These are phyloP conservation scores for Agapornis roseicollis DNA, from an alignment of 2,113 vertebrate species.

Conservation along the genomic window DNA sequence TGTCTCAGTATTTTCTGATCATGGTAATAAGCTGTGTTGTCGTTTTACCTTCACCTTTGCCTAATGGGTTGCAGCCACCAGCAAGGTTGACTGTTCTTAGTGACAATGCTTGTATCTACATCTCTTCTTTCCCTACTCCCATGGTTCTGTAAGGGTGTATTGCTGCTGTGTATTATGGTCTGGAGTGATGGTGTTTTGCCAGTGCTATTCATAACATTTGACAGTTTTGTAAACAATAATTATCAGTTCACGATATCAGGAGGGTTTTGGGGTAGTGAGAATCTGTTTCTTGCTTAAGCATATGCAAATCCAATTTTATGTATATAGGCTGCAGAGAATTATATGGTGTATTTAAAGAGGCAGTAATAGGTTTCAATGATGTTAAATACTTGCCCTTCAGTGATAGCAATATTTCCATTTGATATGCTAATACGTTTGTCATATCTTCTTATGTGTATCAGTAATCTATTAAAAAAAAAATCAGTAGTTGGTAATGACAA, in stretches of 20 bases:
- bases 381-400: background rate
- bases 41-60: background rate
- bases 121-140: background rate
- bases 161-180: background rate
- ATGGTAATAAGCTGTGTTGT: background rate
- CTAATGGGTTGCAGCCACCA: background rate
- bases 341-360: background rate
- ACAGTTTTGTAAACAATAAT: background rate
- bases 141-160: background rate
- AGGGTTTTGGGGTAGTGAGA: background rate
- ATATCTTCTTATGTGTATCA: background rate
- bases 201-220: background rate
- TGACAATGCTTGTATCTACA: background rate
- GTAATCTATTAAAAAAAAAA: background rate
- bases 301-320: background rate
- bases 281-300: background rate
- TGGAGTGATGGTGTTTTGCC: background rate
- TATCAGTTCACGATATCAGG: background rate
- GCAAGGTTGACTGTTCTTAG: background rate
- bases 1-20: background rate
- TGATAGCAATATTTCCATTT: background rate
- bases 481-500: background rate
- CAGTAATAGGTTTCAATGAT: background rate
- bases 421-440: background rate
- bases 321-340: background rate